These are phyloP conservation scores for Chymomyza procnemis DNA, from an alignment of 2,888 invertebrate species.

Conservation along the genomic window DNA sequence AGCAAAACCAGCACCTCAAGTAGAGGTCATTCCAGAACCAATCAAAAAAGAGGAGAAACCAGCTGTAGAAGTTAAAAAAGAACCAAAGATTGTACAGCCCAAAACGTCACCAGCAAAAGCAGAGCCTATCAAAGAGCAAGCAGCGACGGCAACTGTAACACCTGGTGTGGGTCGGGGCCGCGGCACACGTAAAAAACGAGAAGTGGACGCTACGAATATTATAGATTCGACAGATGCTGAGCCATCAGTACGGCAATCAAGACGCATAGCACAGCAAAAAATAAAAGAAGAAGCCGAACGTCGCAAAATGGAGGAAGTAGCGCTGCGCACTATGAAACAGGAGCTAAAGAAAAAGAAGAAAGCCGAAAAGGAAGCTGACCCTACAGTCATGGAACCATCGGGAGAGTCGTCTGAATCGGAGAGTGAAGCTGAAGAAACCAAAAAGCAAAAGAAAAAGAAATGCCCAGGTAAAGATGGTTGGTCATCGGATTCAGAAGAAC, in stretches of 20 bases:
- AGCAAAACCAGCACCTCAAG: conserved; percentile 14
- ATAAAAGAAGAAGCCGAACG: conserved; percentile 91
- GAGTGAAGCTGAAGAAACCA: conserved; percentile 73
- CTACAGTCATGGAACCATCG: conserved; percentile 70
- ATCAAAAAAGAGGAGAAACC: conserved; percentile 23
- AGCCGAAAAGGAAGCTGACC: conserved; percentile 75
- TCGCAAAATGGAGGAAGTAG: conserved; percentile 86
- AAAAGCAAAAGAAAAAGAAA: conserved; percentile 78
- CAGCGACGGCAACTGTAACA: conserved; percentile 23
- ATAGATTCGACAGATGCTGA: conserved; percentile 73
- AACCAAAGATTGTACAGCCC: neutral
- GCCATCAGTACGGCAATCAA: conserved; percentile 85
- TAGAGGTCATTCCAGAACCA: conserved; percentile 22
- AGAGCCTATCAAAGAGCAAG: conserved; percentile 19
- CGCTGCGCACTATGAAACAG: conserved; percentile 83
- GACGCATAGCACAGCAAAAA: conserved; percentile 92
- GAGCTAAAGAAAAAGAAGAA: conserved; percentile 81
- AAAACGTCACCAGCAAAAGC: neutral
- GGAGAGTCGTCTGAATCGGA: conserved; percentile 67
- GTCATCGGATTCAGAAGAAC: conserved; percentile 78
- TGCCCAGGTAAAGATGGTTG: conserved; percentile 76
- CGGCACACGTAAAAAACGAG: conserved; percentile 69
- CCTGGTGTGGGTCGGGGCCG: conserved; percentile 54
- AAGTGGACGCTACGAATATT: conserved; percentile 77
- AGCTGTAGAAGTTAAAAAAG: neutral